phyloP scores from a whole-genome alignment of 1,140 invertebrate species.

The Plutomurus gul region DNA sequence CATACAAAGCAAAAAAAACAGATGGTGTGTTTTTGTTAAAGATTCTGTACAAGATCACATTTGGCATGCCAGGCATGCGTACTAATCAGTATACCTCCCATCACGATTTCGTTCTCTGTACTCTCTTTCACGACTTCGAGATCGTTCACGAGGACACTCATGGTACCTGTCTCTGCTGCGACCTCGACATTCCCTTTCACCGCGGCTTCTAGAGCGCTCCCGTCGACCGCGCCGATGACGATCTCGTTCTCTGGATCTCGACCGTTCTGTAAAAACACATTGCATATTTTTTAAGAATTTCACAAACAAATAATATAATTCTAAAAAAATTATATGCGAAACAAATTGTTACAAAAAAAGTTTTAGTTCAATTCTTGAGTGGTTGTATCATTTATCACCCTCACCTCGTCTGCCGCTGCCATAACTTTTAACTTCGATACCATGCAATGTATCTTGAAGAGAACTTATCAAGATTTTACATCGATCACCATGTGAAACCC shows the following conservation, averaged over 20 bases:
- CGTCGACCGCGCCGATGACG: slow-evolving; percentile 67
- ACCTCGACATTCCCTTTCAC: slow-evolving; percentile 74
- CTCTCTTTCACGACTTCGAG: slow-evolving; percentile 56
- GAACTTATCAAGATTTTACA: slow-evolving; percentile 98
- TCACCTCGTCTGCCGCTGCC: slow-evolving; percentile 59
- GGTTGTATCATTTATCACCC: no score
- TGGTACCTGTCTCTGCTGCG: slow-evolving; percentile 68
- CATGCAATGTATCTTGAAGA: slow-evolving; percentile 93
- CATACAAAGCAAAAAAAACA: background rate
- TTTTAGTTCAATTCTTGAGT: no score
- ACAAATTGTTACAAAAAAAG: no score
- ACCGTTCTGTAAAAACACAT: slow-evolving; percentile 59
- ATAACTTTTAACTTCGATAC: slow-evolving; percentile 96
- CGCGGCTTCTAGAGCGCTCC: slow-evolving; percentile 79
- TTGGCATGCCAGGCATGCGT: no score
- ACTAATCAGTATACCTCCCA: slow-evolving; percentile 35
- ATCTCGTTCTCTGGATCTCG: slow-evolving; percentile 76
- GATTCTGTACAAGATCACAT: no score
- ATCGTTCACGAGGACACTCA: slow-evolving; percentile 49
- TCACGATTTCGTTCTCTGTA: slow-evolving; percentile 66
- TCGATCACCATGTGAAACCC: slow-evolving; percentile 94
- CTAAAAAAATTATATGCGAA: background rate
- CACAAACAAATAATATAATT: slow-evolving; percentile 32
- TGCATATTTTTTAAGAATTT: background rate
- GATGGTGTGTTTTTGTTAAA: no score